Percentiles rank a stretch among this genome's conserved stretches.
Evolutionary conservation across 1,140 invertebrate genomes (phyloP).

Genomic region (Meloidogyne hapla): DNA sequence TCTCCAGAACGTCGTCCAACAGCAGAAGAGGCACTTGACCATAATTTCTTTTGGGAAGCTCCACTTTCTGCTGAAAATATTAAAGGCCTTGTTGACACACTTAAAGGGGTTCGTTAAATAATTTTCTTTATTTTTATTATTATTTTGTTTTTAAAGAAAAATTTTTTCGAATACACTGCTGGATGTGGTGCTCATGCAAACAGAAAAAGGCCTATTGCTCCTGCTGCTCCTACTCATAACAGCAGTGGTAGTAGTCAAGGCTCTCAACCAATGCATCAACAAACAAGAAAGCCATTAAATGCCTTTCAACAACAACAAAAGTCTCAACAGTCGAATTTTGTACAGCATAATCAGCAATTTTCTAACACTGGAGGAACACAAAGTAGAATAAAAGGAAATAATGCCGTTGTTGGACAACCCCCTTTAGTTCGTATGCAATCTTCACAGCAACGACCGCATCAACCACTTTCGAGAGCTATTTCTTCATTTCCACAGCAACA

Average conservation of each 20-base stretch:
- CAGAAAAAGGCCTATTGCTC: constrained; percentile 30
- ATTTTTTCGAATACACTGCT: constrained; percentile 59
- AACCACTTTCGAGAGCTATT: background rate
- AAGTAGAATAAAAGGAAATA: background rate
- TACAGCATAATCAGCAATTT: background rate
- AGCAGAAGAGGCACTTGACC: constrained; percentile 87
- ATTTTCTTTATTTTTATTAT: constrained; percentile 9
- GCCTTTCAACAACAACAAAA: background rate
- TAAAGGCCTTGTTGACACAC: constrained; percentile 47
- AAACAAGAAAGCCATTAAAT: background rate
- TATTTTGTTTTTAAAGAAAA: constrained; percentile 45
- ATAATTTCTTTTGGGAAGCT: constrained; percentile 97
- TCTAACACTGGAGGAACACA: background rate
- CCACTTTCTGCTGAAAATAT: constrained; percentile 75
- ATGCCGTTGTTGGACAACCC: background rate
- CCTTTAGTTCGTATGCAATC: background rate
- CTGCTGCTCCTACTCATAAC: constrained; percentile 24
- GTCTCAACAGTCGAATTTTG: background rate
- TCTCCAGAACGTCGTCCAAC: constrained; percentile 87
- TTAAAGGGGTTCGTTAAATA: constrained; percentile 37
- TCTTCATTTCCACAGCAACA: constrained; percentile 5
- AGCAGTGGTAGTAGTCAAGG: background rate
- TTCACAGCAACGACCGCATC: background rate
- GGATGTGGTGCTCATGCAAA: constrained; percentile 57
- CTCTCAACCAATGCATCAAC: background rate